These are phyloP conservation scores for Eretmochelys imbricata DNA, from an alignment of 2,113 vertebrate genomes.

Conservation along the genomic window DNA sequence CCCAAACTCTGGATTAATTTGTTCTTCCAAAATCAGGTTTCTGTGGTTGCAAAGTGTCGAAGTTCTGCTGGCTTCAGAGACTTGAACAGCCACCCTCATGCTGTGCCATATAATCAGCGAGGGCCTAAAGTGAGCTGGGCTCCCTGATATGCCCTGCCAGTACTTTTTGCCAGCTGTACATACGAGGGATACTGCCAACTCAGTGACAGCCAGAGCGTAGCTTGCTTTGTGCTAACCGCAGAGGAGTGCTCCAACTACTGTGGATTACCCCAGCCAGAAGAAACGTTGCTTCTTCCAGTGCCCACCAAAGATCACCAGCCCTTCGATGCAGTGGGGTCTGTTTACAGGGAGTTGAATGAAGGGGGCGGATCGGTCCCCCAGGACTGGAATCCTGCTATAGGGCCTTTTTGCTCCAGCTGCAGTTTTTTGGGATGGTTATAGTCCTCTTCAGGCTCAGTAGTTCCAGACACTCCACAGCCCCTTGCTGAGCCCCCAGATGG, in stretches of 20 bases:
- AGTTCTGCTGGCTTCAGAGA: background rate
- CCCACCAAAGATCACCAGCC: background rate
- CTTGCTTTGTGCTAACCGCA: background rate
- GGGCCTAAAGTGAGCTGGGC: background rate
- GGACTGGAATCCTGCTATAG: background rate
- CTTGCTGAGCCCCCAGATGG: background rate
- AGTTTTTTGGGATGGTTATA: background rate
- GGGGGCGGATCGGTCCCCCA: background rate
- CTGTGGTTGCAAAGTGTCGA: background rate
- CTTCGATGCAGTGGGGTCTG: background rate
- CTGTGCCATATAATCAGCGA: background rate
- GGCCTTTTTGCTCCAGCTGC: background rate
- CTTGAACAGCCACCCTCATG: background rate
- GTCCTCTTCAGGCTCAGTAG: background rate
- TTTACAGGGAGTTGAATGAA: background rate
- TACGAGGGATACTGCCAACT: too few species aligned
- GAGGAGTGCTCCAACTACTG: background rate
- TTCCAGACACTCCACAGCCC: background rate
- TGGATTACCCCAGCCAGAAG: background rate
- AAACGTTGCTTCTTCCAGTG: background rate
- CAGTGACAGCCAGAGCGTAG: background rate
- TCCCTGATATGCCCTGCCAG: background rate
- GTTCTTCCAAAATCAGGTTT: background rate
- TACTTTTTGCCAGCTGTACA: background rate
- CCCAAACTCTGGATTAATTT: background rate